These are phyloP conservation scores for Zoanthus sociatus DNA, from an alignment of 92 coral and sea anemone species.

Conservation along the genomic window DNA sequence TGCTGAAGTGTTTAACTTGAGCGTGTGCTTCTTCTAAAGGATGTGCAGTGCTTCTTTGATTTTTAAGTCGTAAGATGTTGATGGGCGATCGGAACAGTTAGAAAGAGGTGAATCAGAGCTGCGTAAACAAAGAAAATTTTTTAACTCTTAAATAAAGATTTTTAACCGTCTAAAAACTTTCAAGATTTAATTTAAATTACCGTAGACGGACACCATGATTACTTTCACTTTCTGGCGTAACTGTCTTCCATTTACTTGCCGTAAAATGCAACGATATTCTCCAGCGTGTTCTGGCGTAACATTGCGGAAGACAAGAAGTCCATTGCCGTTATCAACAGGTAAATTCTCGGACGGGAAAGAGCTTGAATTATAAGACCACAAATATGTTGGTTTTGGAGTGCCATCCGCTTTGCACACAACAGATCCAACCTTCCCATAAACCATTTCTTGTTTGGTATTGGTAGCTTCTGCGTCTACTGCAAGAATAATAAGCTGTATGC, in stretches of 20 bases:
- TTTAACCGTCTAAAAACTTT: too few relatives aligned
- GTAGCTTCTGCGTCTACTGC: background rate
- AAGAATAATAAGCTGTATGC: background rate
- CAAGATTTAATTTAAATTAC: background rate
- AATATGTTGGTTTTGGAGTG: background rate
- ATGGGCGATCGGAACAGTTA: too few relatives aligned
- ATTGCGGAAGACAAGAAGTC: background rate
- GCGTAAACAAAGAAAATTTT: too few relatives aligned
- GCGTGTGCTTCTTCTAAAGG: too few relatives aligned
- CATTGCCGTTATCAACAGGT: background rate
- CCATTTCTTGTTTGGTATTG: background rate
- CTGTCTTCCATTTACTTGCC: background rate
- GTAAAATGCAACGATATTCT: background rate
- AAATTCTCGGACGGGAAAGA: background rate
- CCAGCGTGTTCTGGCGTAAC: slow-evolving; percentile 21
- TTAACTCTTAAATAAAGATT: too few relatives aligned
- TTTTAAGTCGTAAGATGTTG: too few relatives aligned
- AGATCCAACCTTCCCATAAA: background rate
- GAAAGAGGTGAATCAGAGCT: too few relatives aligned
- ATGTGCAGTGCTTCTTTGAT: too few relatives aligned
- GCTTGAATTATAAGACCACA: background rate
- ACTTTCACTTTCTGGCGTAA: background rate
- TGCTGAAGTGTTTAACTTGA: too few relatives aligned
- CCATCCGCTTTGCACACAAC: slow-evolving; percentile 6
- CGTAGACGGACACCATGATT: slow-evolving; percentile 7